Percentiles rank a stretch among this genome's conserved stretches.
These are phyloP conservation scores for Silurus glanis DNA, from an alignment of 2,113 vertebrate species.

Conservation along the genomic window DNA sequence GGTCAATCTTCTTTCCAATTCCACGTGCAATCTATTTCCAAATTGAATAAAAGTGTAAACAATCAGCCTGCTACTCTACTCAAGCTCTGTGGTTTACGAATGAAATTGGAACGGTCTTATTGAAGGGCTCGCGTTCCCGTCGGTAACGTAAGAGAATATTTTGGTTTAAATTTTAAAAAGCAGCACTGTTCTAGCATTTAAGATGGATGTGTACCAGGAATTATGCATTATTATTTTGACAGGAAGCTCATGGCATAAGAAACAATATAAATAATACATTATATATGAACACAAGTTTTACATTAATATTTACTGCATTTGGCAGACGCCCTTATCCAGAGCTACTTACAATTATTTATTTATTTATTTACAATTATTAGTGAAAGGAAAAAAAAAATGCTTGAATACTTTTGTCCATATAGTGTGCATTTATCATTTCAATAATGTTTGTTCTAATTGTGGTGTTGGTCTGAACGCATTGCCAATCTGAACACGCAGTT, in stretches of 20 bases:
- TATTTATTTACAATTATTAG: too few relatives aligned
- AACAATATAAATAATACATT: too few relatives aligned
- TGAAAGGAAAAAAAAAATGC: too few relatives aligned
- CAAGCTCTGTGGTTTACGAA: not conserved
- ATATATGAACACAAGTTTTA: too few relatives aligned
- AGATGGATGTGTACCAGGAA: not conserved
- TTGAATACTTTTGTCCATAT: too few relatives aligned
- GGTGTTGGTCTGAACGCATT: not conserved
- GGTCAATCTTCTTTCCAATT: not conserved
- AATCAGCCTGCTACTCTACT: not conserved
- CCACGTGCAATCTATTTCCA: not conserved
- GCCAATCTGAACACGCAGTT: not conserved
- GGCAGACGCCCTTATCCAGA: too few relatives aligned
- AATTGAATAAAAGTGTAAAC: constrained; percentile 17
- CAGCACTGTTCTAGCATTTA: not conserved
- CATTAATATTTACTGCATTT: not conserved
- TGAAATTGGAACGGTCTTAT: not conserved
- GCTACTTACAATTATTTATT: too few relatives aligned
- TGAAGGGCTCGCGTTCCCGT: not conserved
- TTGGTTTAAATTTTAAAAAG: not conserved
- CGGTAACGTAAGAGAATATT: not conserved
- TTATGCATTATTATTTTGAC: not conserved
- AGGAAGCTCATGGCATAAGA: not conserved
- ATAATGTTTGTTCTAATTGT: not conserved
- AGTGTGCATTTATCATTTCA: too few relatives aligned